Base-by-base conservation (phyloP, 2,113 vertebrate genomes). In the Centropristis striata region DNA sequence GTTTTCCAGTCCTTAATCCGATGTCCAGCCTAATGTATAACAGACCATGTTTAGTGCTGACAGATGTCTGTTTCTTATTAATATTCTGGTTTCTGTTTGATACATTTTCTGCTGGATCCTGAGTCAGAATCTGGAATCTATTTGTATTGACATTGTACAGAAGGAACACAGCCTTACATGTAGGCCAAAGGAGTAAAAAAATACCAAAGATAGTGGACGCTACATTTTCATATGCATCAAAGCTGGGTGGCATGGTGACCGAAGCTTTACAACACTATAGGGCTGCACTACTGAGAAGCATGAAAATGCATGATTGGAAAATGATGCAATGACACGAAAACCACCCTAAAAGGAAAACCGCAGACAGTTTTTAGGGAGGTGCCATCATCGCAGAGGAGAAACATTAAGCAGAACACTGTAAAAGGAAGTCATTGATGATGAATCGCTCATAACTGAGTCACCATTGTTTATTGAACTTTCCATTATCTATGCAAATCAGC, bases 401-500 rank as follows among this genome's bases (percentile, higher is more conserved):
- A 20, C 27, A 20, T 42, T 0, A 21, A 55, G 61, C 15, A 23
- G n/a, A 36, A 15, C 11, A 4, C 74, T 80, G 82, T 25, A 58
- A 83, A 78, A 70, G 59, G 69, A 59, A 58, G 21, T 9, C 37
- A 58, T 15, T 9, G n/a, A 36, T 61, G 41, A 67, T 60, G 2
- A 54, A 61, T 10, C 12, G 20, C 37, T 37, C 11, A 9, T 46
- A 41, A 15, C 14, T 47, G 36, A 75, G 75, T 54, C 70, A 23
- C 42, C 15, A 27, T 27, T 81, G 51, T 73, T 83, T 37, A 53
- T 44, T 66, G 37, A 71, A 54, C 23, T 37, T 58, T 41, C 21
- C 16, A 21, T 68, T 61, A 74, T 81, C 72, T 49, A 73, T 81
- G 78, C 71, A 88, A 75, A 85, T 75, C 37, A 46, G 9, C 7